Evolutionary conservation across 2,797 vertebrate species (phyloP).

Genomic region (Phaenicophaeus curvirostris): DNA sequence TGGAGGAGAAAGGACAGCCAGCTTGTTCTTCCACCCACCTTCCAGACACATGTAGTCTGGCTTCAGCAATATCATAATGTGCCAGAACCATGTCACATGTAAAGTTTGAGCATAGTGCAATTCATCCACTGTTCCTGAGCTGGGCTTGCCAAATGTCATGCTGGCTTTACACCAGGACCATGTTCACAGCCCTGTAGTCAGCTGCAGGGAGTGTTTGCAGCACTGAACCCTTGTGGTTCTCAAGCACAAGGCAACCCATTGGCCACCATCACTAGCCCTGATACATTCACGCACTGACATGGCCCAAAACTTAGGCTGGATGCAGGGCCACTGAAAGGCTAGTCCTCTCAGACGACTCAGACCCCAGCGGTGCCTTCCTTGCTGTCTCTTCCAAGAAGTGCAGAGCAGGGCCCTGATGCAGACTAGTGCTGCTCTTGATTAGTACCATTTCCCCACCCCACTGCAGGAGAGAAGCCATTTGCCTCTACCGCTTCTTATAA

Average conservation of each 20-base stretch:
- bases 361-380: not conserved
- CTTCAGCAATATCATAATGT: fast-evolving
- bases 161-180: not conserved
- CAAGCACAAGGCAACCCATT: fast-evolving
- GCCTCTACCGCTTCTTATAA: not conserved
- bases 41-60: fast-evolving
- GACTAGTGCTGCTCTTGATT: fast-evolving
- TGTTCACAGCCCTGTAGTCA: not conserved
- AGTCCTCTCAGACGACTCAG: not conserved
- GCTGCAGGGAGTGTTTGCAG: not conserved
- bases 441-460: not conserved
- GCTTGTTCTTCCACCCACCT: not conserved
- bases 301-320: not conserved
- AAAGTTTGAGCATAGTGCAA: not conserved
- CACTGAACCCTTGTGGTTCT: not conserved
- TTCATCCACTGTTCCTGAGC: not conserved
- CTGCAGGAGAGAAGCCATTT: not conserved
- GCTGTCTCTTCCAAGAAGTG: fast-evolving
- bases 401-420: fast-evolving
- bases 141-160: not conserved
- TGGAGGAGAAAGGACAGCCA: not conserved
- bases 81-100: not conserved
- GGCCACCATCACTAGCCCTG: not conserved
- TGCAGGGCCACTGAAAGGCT: not conserved
- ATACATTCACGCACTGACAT: fast-evolving